phyloP scores from a whole-genome alignment of 2,113 vertebrate species.

The Danionella cerebrum region DNA sequence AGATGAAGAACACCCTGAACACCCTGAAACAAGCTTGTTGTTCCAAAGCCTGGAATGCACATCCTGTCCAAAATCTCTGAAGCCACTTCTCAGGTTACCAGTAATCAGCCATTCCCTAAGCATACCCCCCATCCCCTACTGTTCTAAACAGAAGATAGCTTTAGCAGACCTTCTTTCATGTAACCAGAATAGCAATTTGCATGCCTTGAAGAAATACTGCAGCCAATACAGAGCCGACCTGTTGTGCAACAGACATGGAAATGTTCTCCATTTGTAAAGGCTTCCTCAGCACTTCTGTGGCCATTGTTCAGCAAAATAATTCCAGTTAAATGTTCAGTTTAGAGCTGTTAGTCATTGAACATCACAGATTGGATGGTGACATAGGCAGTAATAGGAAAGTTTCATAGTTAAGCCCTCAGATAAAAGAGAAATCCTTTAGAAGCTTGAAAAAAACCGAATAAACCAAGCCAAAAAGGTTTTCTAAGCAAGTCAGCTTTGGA shows the following conservation, averaged over 20 bases:
- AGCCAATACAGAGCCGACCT: constrained; percentile 20
- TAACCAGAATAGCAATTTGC: constrained; percentile 46
- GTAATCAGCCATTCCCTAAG: neutral
- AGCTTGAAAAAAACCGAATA: too few relatives aligned
- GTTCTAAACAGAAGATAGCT: constrained; percentile 52
- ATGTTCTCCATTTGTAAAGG: constrained; percentile 19
- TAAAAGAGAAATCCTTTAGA: too few relatives aligned
- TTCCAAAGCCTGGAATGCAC: neutral
- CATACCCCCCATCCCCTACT: constrained; percentile 13
- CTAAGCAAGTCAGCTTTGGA: too few relatives aligned
- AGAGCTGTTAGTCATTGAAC: neutral
- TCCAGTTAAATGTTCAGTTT: neutral
- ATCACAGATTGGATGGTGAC: constrained; percentile 13
- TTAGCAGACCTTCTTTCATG: constrained; percentile 53
- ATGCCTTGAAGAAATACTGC: constrained; percentile 30
- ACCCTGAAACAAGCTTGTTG: neutral
- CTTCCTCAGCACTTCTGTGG: neutral
- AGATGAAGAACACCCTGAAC: constrained; percentile 1
- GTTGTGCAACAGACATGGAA: neutral
- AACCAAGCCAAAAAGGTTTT: too few relatives aligned
- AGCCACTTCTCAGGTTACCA: constrained; percentile 45
- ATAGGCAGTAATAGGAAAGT: too few relatives aligned
- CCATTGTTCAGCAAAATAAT: neutral
- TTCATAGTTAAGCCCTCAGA: too few relatives aligned
- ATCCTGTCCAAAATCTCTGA: constrained; percentile 45